These are phyloP conservation scores for Bruchidius siliquastri DNA, from an alignment of 2,888 invertebrate genomes.

Conservation along the genomic window DNA sequence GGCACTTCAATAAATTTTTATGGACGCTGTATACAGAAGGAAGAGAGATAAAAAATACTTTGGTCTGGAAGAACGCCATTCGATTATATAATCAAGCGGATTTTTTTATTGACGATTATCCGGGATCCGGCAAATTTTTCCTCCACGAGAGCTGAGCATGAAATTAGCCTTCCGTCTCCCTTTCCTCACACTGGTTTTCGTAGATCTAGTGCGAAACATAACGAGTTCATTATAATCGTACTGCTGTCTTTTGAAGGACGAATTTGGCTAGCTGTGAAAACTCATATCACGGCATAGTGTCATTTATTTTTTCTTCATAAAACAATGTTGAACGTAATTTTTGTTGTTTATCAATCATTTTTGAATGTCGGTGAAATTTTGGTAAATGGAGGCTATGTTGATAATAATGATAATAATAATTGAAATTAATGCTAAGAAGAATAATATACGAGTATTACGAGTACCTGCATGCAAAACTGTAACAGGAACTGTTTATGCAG, in stretches of 20 bases:
- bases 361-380: no score
- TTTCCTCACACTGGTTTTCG: background rate
- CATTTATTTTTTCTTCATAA: no score
- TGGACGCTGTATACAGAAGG: background rate
- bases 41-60: background rate
- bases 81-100: background rate
- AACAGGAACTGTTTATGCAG: no score
- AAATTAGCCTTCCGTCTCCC: background rate
- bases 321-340: no score
- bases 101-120: background rate
- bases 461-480: no score
- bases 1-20: background rate
- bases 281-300: no score
- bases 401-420: no score
- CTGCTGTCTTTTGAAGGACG: background rate
- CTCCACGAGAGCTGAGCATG: background rate
- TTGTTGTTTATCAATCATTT: no score
- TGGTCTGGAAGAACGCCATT: background rate
- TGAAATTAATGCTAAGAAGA: no score
- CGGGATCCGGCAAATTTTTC: background rate
- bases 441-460: no score
- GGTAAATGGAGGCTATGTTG: no score
- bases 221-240: background rate
- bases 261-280: no score
- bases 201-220: background rate